Evolutionary conservation across 1,140 invertebrate genomes (phyloP).

Genomic region (Macrobrachium nipponense): DNA sequence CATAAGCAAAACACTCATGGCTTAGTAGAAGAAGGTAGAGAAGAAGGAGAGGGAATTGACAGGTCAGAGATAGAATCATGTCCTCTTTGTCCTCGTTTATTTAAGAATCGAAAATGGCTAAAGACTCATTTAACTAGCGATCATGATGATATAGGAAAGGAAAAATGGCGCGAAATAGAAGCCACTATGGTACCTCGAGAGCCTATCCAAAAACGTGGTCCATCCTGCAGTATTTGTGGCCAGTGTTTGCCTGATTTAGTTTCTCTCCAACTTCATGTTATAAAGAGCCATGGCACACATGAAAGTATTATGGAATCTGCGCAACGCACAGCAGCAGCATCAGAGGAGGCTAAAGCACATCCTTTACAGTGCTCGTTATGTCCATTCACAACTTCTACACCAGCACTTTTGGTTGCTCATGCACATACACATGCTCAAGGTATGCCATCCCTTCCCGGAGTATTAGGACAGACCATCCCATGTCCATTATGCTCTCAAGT

Average conservation of each 20-base stretch:
- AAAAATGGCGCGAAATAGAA: constrained; percentile 61
- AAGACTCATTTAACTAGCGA: constrained; percentile 89
- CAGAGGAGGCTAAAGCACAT: constrained; percentile 29
- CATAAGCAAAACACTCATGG: constrained; percentile 99
- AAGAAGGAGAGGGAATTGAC: constrained; percentile 65
- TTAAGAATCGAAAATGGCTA: constrained; percentile 90
- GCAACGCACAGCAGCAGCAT: not conserved
- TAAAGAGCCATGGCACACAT: constrained; percentile 70
- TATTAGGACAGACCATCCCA: constrained; percentile 67
- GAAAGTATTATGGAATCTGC: constrained; percentile 51
- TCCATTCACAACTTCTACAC: constrained; percentile 46
- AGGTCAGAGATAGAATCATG: constrained; percentile 76
- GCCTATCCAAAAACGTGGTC: constrained; percentile 48
- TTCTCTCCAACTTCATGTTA: constrained; percentile 73
- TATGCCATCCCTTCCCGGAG: constrained; percentile 28
- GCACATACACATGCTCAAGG: constrained; percentile 51
- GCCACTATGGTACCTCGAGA: constrained; percentile 1
- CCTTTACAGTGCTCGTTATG: constrained; percentile 56
- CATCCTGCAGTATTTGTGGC: constrained; percentile 71
- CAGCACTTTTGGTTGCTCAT: constrained; percentile 56
- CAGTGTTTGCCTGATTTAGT: constrained; percentile 71
- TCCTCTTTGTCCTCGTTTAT: constrained; percentile 86
- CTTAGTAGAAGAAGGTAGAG: constrained; percentile 79
- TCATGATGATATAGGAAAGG: constrained; percentile 73
- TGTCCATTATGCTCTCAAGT: constrained; percentile 75